Percentiles rank a stretch among this genome's conserved stretches.
Conservation (phyloP, 2,888 invertebrate species). For the Orthonevra nobilis region DNA sequence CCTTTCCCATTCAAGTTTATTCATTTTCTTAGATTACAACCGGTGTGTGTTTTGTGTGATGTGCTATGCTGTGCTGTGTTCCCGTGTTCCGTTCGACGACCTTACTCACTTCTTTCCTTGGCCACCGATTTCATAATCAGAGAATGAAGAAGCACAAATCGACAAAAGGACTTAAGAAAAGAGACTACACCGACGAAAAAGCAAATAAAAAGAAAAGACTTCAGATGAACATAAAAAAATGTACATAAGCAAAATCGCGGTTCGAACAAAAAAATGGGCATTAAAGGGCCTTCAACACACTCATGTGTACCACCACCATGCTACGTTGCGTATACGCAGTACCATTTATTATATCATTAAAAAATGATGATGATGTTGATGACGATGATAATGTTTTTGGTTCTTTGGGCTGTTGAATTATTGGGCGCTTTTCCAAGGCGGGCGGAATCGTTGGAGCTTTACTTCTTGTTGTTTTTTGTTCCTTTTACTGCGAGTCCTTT, state of each 20-base stretch:
- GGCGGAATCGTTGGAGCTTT: too few species aligned
- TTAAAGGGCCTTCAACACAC: constrained; percentile 52
- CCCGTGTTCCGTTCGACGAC: constrained; percentile 61
- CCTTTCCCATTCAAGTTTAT: constrained; percentile 53
- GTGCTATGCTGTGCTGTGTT: constrained; percentile 27
- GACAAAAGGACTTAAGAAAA: constrained; percentile 48
- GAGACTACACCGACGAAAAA: constrained; percentile 53
- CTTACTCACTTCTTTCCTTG: constrained; percentile 56
- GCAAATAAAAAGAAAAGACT: constrained; percentile 29
- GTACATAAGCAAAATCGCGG: constrained; percentile 54
- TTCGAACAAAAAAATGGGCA: constrained; percentile 28
- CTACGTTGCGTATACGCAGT: constrained; percentile 65
- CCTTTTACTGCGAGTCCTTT: constrained; percentile 14
- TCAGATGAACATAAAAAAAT: constrained; percentile 59
- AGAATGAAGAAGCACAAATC: constrained; percentile 61
- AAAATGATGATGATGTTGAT: constrained; percentile 68
- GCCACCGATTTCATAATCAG: constrained; percentile 64
- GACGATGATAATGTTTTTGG: constrained; percentile 70
- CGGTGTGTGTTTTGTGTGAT: constrained; percentile 42
- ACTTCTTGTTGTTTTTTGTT: constrained; percentile 32
- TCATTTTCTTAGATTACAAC: constrained; percentile 61
- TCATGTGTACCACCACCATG: constrained; percentile 49
- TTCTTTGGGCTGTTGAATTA: constrained; percentile 64
- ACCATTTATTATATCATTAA: constrained; percentile 70
- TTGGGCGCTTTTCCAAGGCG: constrained; percentile 63